These are phyloP conservation scores for Siphonodentalium dalli DNA, from an alignment of 2,888 invertebrate species.

Conservation along the genomic window DNA sequence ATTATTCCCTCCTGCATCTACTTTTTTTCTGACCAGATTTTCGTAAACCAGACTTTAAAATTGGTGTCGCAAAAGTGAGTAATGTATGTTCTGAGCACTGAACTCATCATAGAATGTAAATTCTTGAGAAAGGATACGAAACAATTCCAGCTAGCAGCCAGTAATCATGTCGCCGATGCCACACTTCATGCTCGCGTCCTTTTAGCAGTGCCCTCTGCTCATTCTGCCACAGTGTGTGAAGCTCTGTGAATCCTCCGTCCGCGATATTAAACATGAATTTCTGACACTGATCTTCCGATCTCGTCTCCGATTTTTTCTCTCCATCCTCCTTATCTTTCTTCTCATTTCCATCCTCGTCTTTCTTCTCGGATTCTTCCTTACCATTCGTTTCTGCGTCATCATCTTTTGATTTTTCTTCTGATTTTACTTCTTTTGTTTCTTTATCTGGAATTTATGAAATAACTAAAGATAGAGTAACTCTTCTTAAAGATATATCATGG, in stretches of 20 bases:
- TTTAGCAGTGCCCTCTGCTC: constrained; percentile 96
- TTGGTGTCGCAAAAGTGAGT: too few species aligned
- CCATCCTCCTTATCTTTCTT: constrained; percentile 1
- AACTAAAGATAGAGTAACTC: too few species aligned
- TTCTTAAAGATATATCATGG: too few species aligned
- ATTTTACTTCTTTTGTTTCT: not conserved
- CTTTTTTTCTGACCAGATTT: too few species aligned
- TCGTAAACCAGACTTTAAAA: too few species aligned
- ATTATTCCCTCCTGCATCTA: too few species aligned
- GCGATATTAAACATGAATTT: constrained; percentile 98
- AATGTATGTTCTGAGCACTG: too few species aligned
- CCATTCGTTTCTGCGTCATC: constrained; percentile 2
- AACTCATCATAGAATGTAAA: too few species aligned
- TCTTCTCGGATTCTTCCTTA: constrained; percentile 5
- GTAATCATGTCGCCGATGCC: constrained; percentile 99
- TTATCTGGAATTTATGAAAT: not conserved
- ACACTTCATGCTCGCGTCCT: constrained; percentile 96
- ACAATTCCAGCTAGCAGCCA: constrained; percentile 99
- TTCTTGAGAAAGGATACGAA: constrained; percentile 69
- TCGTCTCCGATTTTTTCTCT: not conserved
- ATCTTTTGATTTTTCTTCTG: not conserved
- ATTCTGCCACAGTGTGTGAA: constrained; percentile 98
- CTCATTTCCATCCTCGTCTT: constrained; percentile 3
- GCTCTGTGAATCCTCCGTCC: constrained; percentile 98
- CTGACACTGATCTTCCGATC: constrained; percentile 32